Conservation (phyloP, 2,113 vertebrate species). For the Thalassoma bifasciatum region DNA sequence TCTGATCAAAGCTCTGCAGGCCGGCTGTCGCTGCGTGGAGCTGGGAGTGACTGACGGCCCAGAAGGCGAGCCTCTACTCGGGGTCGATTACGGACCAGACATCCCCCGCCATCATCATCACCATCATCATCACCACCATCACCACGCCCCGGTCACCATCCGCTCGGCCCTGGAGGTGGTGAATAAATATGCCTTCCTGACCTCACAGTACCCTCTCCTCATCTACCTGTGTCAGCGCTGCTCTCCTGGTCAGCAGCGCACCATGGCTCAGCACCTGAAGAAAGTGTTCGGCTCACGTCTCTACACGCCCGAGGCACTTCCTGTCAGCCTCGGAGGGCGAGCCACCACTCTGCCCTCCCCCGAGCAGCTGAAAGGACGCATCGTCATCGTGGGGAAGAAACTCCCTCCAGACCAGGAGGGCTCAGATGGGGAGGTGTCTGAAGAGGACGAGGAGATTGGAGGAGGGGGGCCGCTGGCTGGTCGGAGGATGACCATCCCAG, state of each 20-base stretch:
- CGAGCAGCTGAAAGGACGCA: constrained; percentile 91
- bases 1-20: constrained; percentile 90
- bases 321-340: constrained; percentile 82
- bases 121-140: constrained; percentile 79
- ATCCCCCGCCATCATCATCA: constrained; percentile 68
- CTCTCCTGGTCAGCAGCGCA: constrained; percentile 89
- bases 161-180: constrained; percentile 92
- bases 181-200: constrained; percentile 92
- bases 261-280: constrained; percentile 90
- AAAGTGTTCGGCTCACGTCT: constrained; percentile 90
- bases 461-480: constrained; percentile 84
- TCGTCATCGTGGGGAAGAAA: constrained; percentile 94
- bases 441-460: constrained; percentile 96
- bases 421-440: constrained; percentile 93
- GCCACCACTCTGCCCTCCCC: constrained; percentile 89
- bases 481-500: constrained; percentile 83
- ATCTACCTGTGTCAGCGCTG: constrained; percentile 94
- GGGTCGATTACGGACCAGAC: constrained; percentile 87
- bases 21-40: constrained; percentile 94
- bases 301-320: constrained; percentile 85
- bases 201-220: constrained; percentile 93
- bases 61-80: constrained; percentile 93
- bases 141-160: constrained; percentile 85
- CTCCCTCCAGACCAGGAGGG: constrained; percentile 84
- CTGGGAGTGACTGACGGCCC: constrained; percentile 94